Conservation (phyloP, 2,113 vertebrate species). For the Chloebia gouldiae region DNA sequence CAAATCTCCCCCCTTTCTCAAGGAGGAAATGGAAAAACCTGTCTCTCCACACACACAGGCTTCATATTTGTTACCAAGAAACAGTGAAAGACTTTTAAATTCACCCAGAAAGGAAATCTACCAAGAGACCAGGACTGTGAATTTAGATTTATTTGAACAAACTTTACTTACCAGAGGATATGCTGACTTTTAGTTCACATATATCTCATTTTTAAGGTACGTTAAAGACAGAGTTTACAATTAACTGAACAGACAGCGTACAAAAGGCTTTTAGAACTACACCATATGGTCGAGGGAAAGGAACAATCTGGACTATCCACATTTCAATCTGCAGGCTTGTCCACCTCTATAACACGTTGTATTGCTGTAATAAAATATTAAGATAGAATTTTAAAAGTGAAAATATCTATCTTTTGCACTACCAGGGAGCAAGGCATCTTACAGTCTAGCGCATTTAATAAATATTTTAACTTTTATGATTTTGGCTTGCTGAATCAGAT, state of each 20-base stretch:
- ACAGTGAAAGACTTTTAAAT: slow-evolving; percentile 30
- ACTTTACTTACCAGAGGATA: slow-evolving; percentile 50
- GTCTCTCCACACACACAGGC: background rate
- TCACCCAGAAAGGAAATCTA: slow-evolving; percentile 6
- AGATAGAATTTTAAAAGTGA: slow-evolving; percentile 71
- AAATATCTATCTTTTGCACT: slow-evolving; percentile 71
- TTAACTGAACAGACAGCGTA: slow-evolving; percentile 80
- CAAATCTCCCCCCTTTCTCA: background rate
- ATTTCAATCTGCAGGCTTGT: slow-evolving; percentile 80
- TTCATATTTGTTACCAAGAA: slow-evolving; percentile 12
- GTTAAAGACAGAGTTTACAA: slow-evolving; percentile 78
- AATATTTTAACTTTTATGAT: slow-evolving; percentile 67
- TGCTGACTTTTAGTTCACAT: slow-evolving; percentile 50
- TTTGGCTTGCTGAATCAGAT: slow-evolving; percentile 55
- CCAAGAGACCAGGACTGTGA: background rate
- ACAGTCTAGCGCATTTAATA: slow-evolving; percentile 54
- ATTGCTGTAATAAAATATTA: slow-evolving; percentile 80
- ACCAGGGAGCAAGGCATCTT: slow-evolving; percentile 51
- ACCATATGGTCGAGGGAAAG: slow-evolving; percentile 81
- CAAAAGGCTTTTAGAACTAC: slow-evolving; percentile 85
- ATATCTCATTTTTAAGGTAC: slow-evolving; percentile 70
- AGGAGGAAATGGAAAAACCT: slow-evolving; percentile 46
- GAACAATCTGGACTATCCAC: slow-evolving; percentile 81
- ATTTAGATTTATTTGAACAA: slow-evolving; percentile 49
- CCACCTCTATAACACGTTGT: slow-evolving; percentile 82